Evolutionary conservation across 2,113 vertebrate genomes (phyloP), one percentile per base, ranked within the genome.

Genomic region (Ariopsis seemanni): DNA sequence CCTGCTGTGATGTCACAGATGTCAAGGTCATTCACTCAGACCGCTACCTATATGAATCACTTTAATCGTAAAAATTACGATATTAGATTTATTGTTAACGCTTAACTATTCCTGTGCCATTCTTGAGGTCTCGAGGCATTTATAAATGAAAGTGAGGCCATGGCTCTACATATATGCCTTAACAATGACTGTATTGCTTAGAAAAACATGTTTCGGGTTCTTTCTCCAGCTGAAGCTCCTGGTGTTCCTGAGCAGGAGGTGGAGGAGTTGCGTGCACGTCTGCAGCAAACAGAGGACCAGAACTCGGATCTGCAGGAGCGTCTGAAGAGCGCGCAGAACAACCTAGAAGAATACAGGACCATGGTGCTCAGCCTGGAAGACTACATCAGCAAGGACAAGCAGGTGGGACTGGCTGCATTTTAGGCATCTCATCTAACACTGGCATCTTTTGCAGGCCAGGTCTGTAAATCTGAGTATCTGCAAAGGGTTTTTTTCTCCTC

Each of bases 331-430:
- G 95, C 96, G 82, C 95, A 95, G 58, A 95, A 93, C 89, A 97
- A 95, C 1, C 96, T 99, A 83, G 98, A 98, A 67, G 97, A 98
- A 89, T 99, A 99, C 90, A 95, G 95, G 78, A 93, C 95, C 5
- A 96, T 99, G 95, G 97, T 98, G 22, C 96, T 97, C 57, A 96
- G 96, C 86, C 94, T 99, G 89, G 98, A 99, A 90, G 98, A 99
- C 85, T 98, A 96, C 22, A 94, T 99, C 52, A 98, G 97, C 91
- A 99, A 98, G 87, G 97, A 99, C 88, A 99, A 98, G 87, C 97
- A 98, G 96, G 98, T 98, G 91, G 0, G 11, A 0, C 53, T 3
- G 42, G 0, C 77, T 50, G 65, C 9, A 10, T 42, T 63, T 34
- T 17, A 53, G 63, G 5, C 42, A 15, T 25, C 9, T 34, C 0